These are phyloP conservation scores for Tortrix viridana DNA, from an alignment of 2,888 invertebrate species.

Conservation along the genomic window DNA sequence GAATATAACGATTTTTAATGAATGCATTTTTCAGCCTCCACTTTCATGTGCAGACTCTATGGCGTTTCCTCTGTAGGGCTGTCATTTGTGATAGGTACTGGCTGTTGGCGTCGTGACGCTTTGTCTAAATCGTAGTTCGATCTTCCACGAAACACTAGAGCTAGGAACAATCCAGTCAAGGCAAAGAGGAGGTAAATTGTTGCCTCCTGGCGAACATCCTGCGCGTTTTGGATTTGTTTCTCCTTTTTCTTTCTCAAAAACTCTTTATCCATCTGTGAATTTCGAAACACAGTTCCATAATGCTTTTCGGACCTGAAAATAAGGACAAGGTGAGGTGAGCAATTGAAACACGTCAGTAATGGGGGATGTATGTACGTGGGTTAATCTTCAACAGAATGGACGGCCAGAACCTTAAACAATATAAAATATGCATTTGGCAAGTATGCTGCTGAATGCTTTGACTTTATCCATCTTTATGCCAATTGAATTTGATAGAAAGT, in stretches of 20 bases:
- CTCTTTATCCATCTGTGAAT: slow-evolving; percentile 58
- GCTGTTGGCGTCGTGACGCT: slow-evolving; percentile 10
- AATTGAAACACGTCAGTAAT: background rate
- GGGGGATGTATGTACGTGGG: too few species aligned
- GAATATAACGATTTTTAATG: too few species aligned
- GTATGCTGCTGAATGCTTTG: too few species aligned
- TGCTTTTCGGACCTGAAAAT: slow-evolving; percentile 77
- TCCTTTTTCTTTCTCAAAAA: slow-evolving; percentile 47
- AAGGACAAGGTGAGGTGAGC: background rate
- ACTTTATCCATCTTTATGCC: too few species aligned
- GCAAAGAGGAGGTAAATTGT: slow-evolving; percentile 54
- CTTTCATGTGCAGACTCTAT: too few species aligned
- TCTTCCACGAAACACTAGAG: slow-evolving; percentile 56
- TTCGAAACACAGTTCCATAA: slow-evolving; percentile 72
- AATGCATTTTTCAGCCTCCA: too few species aligned
- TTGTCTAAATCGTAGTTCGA: slow-evolving; percentile 59
- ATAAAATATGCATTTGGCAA: too few species aligned
- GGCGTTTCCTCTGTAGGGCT: too few species aligned
- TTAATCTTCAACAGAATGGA: too few species aligned
- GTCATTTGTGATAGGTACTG: too few species aligned
- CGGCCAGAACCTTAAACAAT: too few species aligned
- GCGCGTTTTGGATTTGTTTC: slow-evolving; percentile 44
- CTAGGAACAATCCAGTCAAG: slow-evolving; percentile 52
- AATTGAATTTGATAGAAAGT: too few species aligned
- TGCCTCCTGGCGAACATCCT: slow-evolving; percentile 56